phyloP scores from a whole-genome alignment of 2,888 invertebrate genomes.

The Baronia brevicornis region DNA sequence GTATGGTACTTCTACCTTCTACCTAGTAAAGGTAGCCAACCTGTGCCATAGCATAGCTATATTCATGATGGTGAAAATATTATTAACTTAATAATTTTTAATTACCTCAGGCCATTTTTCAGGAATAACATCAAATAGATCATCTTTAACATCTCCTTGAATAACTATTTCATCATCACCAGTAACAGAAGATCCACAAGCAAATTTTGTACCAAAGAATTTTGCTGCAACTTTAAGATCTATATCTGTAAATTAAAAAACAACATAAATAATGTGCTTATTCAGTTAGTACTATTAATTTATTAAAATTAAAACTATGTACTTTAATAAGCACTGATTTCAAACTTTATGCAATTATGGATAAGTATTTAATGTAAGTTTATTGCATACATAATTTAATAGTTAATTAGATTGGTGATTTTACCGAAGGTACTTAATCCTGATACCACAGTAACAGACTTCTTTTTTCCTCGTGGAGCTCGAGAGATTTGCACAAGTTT shows the following conservation, averaged over 20 bases:
- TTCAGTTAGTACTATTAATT: too few species aligned
- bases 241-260: slow-evolving; percentile 81
- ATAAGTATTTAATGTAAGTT: not conserved
- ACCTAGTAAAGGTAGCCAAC: too few species aligned
- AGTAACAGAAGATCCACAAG: slow-evolving; percentile 99
- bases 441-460: slow-evolving; percentile 97
- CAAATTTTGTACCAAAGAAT: slow-evolving; percentile 97
- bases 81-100: too few species aligned
- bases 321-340: slow-evolving; percentile 1
- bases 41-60: too few species aligned
- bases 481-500: slow-evolving; percentile 90
- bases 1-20: too few species aligned
- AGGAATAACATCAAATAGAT: slow-evolving; percentile 96
- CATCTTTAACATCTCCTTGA: slow-evolving; percentile 99
- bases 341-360: not conserved
- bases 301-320: slow-evolving; percentile 1
- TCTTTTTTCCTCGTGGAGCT: slow-evolving; percentile 98
- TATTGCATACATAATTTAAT: not conserved
- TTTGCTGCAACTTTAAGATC: slow-evolving; percentile 98
- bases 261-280: too few species aligned
- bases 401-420: too few species aligned
- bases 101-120: slow-evolving; percentile 98
- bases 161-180: slow-evolving; percentile 99
- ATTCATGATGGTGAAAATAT: too few species aligned
- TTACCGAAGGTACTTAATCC: slow-evolving; percentile 95